Base-by-base conservation (phyloP, 2,797 vertebrate genomes). In the Sebastes hubbsi region DNA sequence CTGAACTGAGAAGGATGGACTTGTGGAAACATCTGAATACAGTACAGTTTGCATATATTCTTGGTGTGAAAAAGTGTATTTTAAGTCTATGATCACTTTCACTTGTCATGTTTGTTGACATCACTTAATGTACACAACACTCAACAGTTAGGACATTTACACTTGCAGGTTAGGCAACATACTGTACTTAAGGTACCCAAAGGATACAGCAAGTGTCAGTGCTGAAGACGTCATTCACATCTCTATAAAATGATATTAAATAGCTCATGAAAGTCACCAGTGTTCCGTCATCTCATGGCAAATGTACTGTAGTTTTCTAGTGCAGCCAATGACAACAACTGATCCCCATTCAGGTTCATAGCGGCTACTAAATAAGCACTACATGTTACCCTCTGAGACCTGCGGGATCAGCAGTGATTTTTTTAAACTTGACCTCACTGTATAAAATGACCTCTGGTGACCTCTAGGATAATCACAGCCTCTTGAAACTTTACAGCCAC, bases 241-340 rank as follows among this genome's bases (percentile, higher is more conserved):
- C 7, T 42, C 38, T 71, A 30, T 55, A 29, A 52, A 25, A 56
- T n/a, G 0, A 49, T 20, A 49, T 42, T 6, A 75, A 24, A 81
- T n/a, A n/a, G 54, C 4, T 36, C 20, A 14, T 30, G 7, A 62
- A 61, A 73, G 46, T 80, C 46, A 85, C 22, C 54, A 38, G 54
- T 88, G 88, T 92, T 83, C 89, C 91, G 90, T 89, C 76, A 67
- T 78, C 25, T 75, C 54, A 42, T 75, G 9, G 69, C 32, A 56
- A 42, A 61, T 42, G n/a, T 49, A 34, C 10, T 56, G 16, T 62
- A 11, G 1, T 66, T 76, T 69, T 62, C 5, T 72, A 7, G 14
- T 38, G 18, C 14, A 46, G 11, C 42, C 2, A 54, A 13, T 67
- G 46, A 64, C 52, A 78, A 22, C 27, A 78, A 22, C 32, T 70